Conservation (phyloP, 1,140 invertebrate genomes). For the Homarus americanus region DNA sequence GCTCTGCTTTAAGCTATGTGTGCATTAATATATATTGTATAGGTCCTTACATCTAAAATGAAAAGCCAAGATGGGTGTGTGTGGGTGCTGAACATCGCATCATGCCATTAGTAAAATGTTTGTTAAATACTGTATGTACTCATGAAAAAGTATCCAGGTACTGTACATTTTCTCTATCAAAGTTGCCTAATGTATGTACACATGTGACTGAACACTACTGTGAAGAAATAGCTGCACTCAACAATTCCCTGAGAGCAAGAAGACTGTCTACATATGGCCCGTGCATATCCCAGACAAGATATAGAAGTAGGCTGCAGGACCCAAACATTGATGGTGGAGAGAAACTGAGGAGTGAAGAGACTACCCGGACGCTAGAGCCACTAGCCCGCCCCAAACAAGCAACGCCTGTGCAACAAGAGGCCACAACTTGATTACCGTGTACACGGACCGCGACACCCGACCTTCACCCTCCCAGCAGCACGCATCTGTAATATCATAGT, state of each 20-base stretch:
- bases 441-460: constrained; percentile 66
- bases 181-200: not conserved
- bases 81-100: not conserved
- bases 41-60: too few species aligned
- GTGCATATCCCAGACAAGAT: constrained; percentile 58
- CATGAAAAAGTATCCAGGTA: not conserved
- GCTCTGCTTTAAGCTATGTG: too few species aligned
- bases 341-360: constrained; percentile 65
- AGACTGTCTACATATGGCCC: constrained; percentile 50
- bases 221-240: constrained; percentile 46
- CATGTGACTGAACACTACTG: constrained; percentile 22
- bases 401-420: constrained; percentile 71
- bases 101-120: not conserved
- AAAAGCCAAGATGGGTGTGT: too few species aligned
- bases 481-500: constrained; percentile 61
- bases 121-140: not conserved
- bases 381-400: constrained; percentile 66
- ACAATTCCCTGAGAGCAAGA: constrained; percentile 44
- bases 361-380: constrained; percentile 62
- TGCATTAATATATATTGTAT: too few species aligned
- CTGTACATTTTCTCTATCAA: not conserved
- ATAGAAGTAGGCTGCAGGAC: constrained; percentile 59
- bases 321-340: constrained; percentile 55
- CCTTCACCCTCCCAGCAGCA: constrained; percentile 69
- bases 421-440: constrained; percentile 70